Conservation (phyloP, 2,888 invertebrate species). For the Cephus spinipes region DNA sequence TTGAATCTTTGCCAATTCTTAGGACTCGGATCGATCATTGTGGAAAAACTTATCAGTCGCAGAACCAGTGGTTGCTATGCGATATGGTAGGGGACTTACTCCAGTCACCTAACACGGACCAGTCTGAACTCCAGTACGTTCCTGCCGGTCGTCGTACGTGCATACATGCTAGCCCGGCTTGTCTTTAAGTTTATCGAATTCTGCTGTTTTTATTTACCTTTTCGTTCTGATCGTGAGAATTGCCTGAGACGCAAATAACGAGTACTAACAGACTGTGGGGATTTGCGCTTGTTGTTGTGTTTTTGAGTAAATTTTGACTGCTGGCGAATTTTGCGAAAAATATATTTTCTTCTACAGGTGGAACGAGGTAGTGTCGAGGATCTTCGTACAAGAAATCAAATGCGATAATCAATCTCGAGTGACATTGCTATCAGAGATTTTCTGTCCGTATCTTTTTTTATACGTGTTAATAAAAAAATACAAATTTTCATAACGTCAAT, state of each 20-base stretch:
- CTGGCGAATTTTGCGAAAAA: not conserved
- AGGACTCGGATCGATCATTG: not conserved
- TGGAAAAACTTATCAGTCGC: constrained; percentile 4
- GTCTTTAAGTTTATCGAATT: not conserved
- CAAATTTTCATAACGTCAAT: not conserved
- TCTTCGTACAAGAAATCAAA: not conserved
- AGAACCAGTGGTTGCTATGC: constrained; percentile 44
- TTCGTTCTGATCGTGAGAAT: not conserved
- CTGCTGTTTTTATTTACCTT: not conserved
- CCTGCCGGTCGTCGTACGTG: constrained; percentile 41
- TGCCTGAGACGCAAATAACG: not conserved
- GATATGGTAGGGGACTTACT: constrained; percentile 45
- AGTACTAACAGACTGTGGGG: not conserved
- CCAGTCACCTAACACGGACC: constrained; percentile 47
- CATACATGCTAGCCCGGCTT: not conserved
- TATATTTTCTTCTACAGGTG: not conserved
- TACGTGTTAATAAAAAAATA: not conserved
- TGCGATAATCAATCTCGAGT: not conserved
- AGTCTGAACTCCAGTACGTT: constrained; percentile 49
- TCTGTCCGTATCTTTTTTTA: not conserved
- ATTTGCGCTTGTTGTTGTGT: not conserved
- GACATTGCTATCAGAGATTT: not conserved
- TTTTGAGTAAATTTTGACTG: not conserved
- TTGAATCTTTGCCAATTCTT: not conserved
- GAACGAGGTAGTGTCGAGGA: not conserved